phyloP scores from a whole-genome alignment of 2,888 invertebrate genomes.

The Drosophila buzzatii region DNA sequence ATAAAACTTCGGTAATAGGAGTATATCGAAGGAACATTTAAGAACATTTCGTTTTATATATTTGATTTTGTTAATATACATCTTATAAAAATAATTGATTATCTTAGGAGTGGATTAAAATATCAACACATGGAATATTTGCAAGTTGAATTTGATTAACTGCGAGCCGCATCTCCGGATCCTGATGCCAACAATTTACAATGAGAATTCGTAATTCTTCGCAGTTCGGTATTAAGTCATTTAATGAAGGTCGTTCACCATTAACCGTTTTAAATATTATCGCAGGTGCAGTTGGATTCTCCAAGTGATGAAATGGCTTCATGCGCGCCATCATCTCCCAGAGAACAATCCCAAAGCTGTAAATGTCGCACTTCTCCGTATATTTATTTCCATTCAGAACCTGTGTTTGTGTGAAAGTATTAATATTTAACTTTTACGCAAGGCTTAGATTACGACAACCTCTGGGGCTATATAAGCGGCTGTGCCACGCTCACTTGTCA shows the following conservation, averaged over 20 bases:
- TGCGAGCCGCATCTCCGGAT: background rate
- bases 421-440: background rate
- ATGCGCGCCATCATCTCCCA: slow-evolving; percentile 17
- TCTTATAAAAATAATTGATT: background rate
- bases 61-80: no score
- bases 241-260: background rate
- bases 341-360: slow-evolving; percentile 30
- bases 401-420: background rate
- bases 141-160: background rate
- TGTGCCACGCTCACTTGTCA: slow-evolving; percentile 6
- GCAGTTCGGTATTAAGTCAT: background rate
- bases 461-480: slow-evolving; percentile 29
- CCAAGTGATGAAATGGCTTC: slow-evolving; percentile 20
- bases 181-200: background rate
- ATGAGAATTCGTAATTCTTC: slow-evolving; percentile 1
- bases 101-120: background rate
- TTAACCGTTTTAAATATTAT: fast-evolving
- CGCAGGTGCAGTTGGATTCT: background rate
- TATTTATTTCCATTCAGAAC: background rate
- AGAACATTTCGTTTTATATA: no score
- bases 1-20: no score
- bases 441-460: background rate
- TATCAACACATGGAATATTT: background rate
- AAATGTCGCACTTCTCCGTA: slow-evolving; percentile 27
- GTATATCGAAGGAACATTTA: no score